These are phyloP conservation scores for Pangasius macronema DNA, from an alignment of 2,797 vertebrate species.

Conservation along the genomic window DNA sequence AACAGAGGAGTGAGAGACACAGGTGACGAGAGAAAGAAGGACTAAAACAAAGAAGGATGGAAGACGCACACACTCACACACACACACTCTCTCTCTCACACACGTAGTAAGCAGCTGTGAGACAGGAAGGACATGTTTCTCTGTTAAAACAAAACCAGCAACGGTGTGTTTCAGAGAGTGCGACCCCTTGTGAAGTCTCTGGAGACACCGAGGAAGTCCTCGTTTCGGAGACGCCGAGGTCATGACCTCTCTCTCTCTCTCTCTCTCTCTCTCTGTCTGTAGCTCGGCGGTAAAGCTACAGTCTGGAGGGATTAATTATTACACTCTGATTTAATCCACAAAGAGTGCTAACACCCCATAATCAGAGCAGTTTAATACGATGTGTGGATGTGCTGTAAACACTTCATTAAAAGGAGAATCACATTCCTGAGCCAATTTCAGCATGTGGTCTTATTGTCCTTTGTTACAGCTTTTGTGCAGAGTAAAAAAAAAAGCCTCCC, in stretches of 20 bases:
- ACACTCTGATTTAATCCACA: constrained; percentile 72
- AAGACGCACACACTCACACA: background rate
- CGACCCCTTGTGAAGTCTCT: constrained; percentile 16
- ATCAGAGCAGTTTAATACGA: constrained; percentile 48
- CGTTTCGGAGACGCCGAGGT: constrained; percentile 51
- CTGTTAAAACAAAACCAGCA: background rate
- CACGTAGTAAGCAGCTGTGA: background rate
- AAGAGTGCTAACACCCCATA: constrained; percentile 58
- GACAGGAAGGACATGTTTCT: constrained; percentile 10
- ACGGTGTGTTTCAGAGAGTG: background rate
- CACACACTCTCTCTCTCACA: background rate
- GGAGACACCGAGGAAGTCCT: constrained; percentile 30
- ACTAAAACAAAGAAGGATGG: background rate
- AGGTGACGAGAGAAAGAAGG: background rate
- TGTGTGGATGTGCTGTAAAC: background rate
- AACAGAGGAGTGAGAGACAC: background rate
- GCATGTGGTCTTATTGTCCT: background rate
- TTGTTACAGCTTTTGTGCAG: constrained; percentile 3
- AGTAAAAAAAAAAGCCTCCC: background rate
- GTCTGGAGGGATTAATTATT: constrained; percentile 68
- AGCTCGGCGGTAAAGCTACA: constrained; percentile 61
- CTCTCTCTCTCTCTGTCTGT: constrained; percentile 69
- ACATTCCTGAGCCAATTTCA: background rate
- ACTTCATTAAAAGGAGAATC: constrained; percentile 16
- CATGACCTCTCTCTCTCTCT: constrained; percentile 66